Base-by-base conservation (phyloP, 2,888 invertebrate species). In the Luperina testacea region DNA sequence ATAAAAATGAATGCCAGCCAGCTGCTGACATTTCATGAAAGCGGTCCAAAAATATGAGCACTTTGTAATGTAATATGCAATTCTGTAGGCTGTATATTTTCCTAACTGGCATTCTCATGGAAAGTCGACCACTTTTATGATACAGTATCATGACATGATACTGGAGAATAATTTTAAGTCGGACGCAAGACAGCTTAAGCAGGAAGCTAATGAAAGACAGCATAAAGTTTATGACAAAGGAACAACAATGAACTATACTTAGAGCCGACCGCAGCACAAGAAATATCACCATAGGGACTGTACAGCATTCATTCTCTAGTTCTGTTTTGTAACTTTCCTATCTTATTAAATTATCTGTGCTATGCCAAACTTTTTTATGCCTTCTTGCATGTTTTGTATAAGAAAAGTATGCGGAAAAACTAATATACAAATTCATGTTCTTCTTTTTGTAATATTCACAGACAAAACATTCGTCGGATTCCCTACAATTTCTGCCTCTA, bases 11-110 rank as follows among this genome's bases (percentile, higher is more conserved):
- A 90, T 84, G 83, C 79, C 84, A 82, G 77, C 73, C 88, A 87
- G 84, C 86, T 88, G 88, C 84, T 83, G 88, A 85, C 87, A 88
- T 89, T 87, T 85, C 78, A 84, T 82, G 84, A 88, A 87, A 81
- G 84, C 85, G 78, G 72, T 80, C 78, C 64, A 80, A 89, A 90
- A 89, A 88, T 90, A 89, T 83, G 82, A 82, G 80, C 85, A 87
- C 87, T 84, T 83, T 80, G 83, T 90, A 81, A 87, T 84, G 86
- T 91, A 90, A 89, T 90, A 90, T 89, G 90, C 89, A 92, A 91
- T 92, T 88, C 85, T 80, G 83, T 86, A 86, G 88, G 83, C 84
- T 68, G 76, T 88, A 88, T 90, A 91, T 91, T 90, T 86, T 83
- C 81, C 63, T 77, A 78, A 86, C 86, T 89, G 87, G 82, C 84